phyloP scores from a whole-genome alignment of 2,113 vertebrate species.

The Puffinus mauretanicus region DNA sequence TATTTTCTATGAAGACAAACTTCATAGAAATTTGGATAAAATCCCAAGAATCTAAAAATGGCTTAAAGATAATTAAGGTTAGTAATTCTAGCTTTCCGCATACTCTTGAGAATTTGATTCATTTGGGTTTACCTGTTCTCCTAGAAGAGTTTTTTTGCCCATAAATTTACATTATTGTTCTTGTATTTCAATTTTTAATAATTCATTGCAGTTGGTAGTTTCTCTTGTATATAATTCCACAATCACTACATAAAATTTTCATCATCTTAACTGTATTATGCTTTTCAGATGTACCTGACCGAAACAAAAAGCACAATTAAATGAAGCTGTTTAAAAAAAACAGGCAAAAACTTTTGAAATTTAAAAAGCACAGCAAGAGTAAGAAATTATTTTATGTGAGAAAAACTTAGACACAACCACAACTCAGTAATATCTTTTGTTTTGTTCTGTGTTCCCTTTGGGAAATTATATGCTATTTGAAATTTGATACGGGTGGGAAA shows the following conservation, averaged over 20 bases:
- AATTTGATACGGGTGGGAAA: background rate
- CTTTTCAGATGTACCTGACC: background rate
- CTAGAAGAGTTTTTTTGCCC: conserved; percentile 76
- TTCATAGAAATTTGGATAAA: conserved; percentile 76
- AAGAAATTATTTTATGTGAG: background rate
- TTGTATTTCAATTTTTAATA: background rate
- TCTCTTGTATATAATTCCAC: background rate
- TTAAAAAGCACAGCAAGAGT: background rate
- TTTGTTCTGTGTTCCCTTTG: background rate
- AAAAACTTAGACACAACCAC: background rate
- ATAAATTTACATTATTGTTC: background rate
- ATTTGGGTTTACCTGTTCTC: conserved; percentile 80
- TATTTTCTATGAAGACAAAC: conserved; percentile 74
- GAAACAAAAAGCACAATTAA: background rate
- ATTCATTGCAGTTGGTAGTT: background rate
- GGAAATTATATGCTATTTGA: background rate
- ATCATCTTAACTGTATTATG: background rate
- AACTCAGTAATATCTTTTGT: background rate
- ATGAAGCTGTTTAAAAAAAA: background rate
- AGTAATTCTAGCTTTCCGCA: conserved; percentile 80
- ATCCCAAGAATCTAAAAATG: conserved; percentile 77
- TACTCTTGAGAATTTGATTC: conserved; percentile 82
- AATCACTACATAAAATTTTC: background rate
- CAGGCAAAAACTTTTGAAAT: background rate
- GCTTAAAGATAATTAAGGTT: conserved; percentile 84